Percentiles rank a stretch among this genome's conserved stretches.
Conservation (phyloP, 2,797 vertebrate genomes). For the Lithobates pipiens region DNA sequence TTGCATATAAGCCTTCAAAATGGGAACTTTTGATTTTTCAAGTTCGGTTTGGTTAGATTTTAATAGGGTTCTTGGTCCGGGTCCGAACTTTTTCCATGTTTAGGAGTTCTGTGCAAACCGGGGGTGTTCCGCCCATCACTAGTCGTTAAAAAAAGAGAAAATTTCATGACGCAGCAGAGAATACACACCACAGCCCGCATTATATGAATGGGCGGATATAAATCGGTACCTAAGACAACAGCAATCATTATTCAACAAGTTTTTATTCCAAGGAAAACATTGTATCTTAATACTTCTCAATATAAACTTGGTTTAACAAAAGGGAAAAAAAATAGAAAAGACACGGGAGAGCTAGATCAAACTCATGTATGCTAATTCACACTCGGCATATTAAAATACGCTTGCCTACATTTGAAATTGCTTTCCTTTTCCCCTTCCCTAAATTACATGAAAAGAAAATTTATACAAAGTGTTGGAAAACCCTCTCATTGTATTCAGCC, state of each 20-base stretch:
- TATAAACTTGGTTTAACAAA: not conserved
- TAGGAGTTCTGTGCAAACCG: too few species aligned
- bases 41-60: too few species aligned
- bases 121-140: too few species aligned
- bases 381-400: not conserved
- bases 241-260: not conserved
- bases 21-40: too few species aligned
- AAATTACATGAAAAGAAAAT: not conserved
- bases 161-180: too few species aligned
- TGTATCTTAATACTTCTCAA: not conserved
- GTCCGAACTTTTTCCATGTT: too few species aligned
- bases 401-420: not conserved
- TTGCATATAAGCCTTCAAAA: too few species aligned
- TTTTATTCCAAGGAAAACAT: not conserved
- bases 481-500: not conserved
- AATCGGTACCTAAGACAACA: too few species aligned
- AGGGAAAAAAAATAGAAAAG: not conserved
- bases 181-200: too few species aligned
- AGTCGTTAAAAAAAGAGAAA: too few species aligned
- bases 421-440: not conserved
- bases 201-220: too few species aligned
- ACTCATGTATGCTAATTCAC: not conserved
- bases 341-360: not conserved
- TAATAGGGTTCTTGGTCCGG: too few species aligned
- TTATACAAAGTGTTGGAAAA: not conserved